Evolutionary conservation across 2,113 vertebrate species (phyloP).

Genomic region (Oenanthe melanoleuca): DNA sequence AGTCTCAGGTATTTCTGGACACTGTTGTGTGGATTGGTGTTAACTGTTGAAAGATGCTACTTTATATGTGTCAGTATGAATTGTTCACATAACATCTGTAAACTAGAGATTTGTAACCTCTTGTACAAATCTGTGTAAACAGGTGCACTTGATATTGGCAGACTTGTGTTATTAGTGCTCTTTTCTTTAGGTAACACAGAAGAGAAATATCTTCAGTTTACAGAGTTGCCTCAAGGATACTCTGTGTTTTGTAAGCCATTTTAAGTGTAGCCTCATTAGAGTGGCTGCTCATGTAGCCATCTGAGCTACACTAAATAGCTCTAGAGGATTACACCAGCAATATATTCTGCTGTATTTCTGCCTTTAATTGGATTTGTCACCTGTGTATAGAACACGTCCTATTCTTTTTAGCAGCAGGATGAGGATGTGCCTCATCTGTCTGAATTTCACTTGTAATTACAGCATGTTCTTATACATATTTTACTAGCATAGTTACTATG

Average conservation of each 20-base stretch:
- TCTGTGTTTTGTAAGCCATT: neutral
- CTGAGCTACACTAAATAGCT: neutral
- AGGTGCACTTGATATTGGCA: neutral
- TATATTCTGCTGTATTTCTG: neutral
- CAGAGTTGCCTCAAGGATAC: neutral
- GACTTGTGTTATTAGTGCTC: neutral
- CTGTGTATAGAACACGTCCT: neutral
- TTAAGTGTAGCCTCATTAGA: neutral
- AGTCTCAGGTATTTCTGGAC: constrained; percentile 83
- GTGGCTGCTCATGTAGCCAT: neutral
- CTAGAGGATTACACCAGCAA: neutral
- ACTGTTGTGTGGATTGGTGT: neutral
- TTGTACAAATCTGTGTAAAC: neutral
- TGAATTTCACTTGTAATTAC: neutral
- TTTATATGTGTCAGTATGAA: neutral
- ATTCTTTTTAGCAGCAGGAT: neutral
- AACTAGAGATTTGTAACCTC: neutral
- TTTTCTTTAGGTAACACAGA: neutral
- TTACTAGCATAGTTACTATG: neutral
- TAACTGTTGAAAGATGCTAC: neutral
- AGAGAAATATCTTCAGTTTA: neutral
- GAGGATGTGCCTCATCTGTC: neutral
- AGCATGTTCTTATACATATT: neutral
- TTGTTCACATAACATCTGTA: neutral
- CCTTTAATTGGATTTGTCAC: neutral